These are phyloP conservation scores for Typhlichthys subterraneus DNA, from an alignment of 2,797 vertebrate genomes.

Conservation along the genomic window DNA sequence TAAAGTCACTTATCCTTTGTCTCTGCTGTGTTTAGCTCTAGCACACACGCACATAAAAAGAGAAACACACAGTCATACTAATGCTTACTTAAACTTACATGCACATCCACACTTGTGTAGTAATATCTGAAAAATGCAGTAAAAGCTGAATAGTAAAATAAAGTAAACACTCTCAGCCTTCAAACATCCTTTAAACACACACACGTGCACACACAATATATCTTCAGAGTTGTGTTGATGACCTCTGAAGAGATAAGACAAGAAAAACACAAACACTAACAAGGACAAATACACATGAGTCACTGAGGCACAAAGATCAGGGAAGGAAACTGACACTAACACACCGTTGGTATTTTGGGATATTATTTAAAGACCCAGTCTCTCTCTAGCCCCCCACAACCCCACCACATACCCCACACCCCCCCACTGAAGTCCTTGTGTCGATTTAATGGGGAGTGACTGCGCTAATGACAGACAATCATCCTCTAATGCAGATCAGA, in stretches of 20 bases:
- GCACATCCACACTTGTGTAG: neutral
- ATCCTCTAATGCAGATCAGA: conserved; percentile 56
- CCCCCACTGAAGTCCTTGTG: conserved; percentile 41
- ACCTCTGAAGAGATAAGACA: conserved; percentile 24
- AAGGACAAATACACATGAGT: conserved; percentile 6
- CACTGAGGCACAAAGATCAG: conserved; percentile 20
- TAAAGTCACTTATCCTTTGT: neutral
- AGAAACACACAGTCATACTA: too few species aligned
- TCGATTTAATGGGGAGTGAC: conserved; percentile 38
- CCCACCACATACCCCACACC: conserved; percentile 11
- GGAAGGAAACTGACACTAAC: conserved; percentile 7
- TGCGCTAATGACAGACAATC: conserved; percentile 50
- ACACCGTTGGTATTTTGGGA: conserved; percentile 22
- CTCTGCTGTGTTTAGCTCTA: neutral
- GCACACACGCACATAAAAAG: neutral
- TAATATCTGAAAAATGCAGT: conserved; percentile 5
- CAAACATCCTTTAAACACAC: conserved; percentile 41
- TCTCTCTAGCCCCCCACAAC: neutral
- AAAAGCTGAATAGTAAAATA: neutral
- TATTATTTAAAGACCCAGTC: neutral
- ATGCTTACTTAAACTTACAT: conserved; percentile 1
- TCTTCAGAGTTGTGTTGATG: conserved; percentile 30
- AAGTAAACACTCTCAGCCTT: conserved; percentile 37
- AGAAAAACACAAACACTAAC: too few species aligned
- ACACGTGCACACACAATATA: conserved; percentile 13